These are phyloP conservation scores for Erethizon dorsatum DNA, from an alignment of 2,797 vertebrate species.

Conservation along the genomic window DNA sequence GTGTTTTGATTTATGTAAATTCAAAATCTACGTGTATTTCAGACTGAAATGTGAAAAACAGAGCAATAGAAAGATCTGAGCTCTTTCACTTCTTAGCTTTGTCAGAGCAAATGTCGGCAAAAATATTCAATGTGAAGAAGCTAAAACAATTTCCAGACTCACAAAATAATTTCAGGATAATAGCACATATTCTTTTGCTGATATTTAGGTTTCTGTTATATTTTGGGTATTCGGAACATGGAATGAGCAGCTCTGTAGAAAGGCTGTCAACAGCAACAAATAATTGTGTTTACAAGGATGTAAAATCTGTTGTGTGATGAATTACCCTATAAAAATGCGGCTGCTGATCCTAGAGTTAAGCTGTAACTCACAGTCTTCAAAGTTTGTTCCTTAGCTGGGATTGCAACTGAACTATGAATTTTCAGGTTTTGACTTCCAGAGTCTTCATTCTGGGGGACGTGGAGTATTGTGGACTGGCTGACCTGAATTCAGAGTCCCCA, in stretches of 20 bases:
- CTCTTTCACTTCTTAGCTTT: neutral
- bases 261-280: neutral
- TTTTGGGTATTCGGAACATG: neutral
- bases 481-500: accelerated
- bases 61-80: neutral
- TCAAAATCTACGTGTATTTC: neutral
- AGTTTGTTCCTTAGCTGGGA: neutral
- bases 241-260: neutral
- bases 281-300: neutral
- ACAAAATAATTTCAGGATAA: neutral
- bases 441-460: neutral
- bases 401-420: neutral
- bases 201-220: neutral
- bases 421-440: neutral
- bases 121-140: constrained; percentile 18
- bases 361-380: neutral
- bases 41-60: neutral
- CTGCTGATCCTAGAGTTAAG: neutral
- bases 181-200: neutral
- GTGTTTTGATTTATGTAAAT: neutral
- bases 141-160: neutral
- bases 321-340: neutral
- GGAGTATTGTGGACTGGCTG: neutral
- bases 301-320: neutral
- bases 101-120: neutral